phyloP scores from a whole-genome alignment of 2,797 vertebrate species.

The Adrianichthys oophorus region DNA sequence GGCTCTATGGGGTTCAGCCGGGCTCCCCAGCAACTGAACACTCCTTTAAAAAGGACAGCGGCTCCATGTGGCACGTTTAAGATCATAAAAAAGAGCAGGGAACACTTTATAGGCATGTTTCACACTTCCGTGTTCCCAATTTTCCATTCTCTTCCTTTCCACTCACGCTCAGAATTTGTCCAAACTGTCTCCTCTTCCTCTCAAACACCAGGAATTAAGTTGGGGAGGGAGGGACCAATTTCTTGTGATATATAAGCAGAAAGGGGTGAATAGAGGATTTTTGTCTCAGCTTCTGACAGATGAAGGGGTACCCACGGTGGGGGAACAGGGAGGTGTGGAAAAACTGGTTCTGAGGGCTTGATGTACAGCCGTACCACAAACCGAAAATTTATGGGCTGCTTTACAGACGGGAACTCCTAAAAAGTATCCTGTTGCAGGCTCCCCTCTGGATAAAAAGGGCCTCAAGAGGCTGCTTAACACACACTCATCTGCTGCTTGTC shows the following conservation, averaged over 20 bases:
- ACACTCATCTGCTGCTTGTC: slow-evolving; percentile 59
- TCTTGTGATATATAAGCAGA: slow-evolving; percentile 47
- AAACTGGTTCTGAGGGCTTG: slow-evolving; percentile 46
- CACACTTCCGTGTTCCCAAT: slow-evolving; percentile 77
- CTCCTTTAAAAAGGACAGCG: slow-evolving; percentile 72
- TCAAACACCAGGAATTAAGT: slow-evolving; percentile 47
- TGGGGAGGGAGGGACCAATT: slow-evolving; percentile 15
- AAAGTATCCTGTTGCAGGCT: slow-evolving; percentile 62
- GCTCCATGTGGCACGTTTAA: slow-evolving; percentile 75
- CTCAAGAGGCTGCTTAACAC: slow-evolving; percentile 55
- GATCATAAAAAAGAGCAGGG: slow-evolving; percentile 71
- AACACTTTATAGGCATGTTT: slow-evolving; percentile 81
- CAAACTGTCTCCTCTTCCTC: slow-evolving; percentile 43
- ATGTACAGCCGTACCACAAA: slow-evolving; percentile 39
- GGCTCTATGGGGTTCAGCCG: slow-evolving; percentile 57
- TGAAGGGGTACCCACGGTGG: slow-evolving; percentile 59
- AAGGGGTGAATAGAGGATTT: slow-evolving; percentile 51
- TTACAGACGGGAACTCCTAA: slow-evolving; percentile 57
- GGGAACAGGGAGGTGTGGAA: slow-evolving; percentile 60
- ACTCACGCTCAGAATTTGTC: slow-evolving; percentile 36
- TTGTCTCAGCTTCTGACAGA: slow-evolving; percentile 57
- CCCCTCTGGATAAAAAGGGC: slow-evolving; percentile 50
- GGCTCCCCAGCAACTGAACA: slow-evolving; percentile 70
- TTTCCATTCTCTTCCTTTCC: slow-evolving; percentile 47
- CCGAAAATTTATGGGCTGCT: slow-evolving; percentile 62